Evolutionary conservation across 2,888 invertebrate species (phyloP), one percentile per base, ranked within the genome.

Genomic region (Eupelmus urozonus): DNA sequence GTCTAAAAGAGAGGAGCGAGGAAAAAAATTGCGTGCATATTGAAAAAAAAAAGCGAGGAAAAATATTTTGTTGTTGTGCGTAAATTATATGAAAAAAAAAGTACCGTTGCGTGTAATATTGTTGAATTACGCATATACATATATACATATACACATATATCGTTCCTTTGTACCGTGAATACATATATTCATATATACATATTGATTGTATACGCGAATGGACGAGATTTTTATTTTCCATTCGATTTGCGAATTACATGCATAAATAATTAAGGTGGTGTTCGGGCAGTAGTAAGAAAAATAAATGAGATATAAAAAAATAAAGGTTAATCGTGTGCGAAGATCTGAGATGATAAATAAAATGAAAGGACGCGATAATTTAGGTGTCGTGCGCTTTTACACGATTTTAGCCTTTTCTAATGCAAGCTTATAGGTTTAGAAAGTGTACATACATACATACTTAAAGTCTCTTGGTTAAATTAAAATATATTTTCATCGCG

Each of bases 41-140:
- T 16, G 51, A 25, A 63, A 16, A 42, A 40, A 27, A 18, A n/a
- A 20, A 34, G 23, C 13, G 25, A 55, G 18, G 45, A 45, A 45
- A 16, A 53, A 66, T 73, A 65, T 67, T 69, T 76, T 76, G 60
- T 69, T 76, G 69, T 29, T 62, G 45, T 23, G 29, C 51, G 63
- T 73, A 20, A 57, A 59, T 25, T 72, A 40, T 20, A 42, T n/a
- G n/a, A n/a, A n/a, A 34, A 45, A 4, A 49, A 25, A 55, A 7
- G 51, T 66, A 49, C 1, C 62, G 34, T 72, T 62, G 51, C 71
- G 40, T 57, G 59, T 62, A 29, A 63, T 65, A 76, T 59, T 71
- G 59, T 76, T 76, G 25, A 70, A 65, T 70, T 57, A 57, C 59
- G 70, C 59, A 49, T 53, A 25, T n/a, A 29, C 25, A 53, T 70